Percentiles rank a stretch among this genome's conserved stretches.
phyloP scores from a whole-genome alignment of 2,797 vertebrate genomes.

The Taenioides sp. region DNA sequence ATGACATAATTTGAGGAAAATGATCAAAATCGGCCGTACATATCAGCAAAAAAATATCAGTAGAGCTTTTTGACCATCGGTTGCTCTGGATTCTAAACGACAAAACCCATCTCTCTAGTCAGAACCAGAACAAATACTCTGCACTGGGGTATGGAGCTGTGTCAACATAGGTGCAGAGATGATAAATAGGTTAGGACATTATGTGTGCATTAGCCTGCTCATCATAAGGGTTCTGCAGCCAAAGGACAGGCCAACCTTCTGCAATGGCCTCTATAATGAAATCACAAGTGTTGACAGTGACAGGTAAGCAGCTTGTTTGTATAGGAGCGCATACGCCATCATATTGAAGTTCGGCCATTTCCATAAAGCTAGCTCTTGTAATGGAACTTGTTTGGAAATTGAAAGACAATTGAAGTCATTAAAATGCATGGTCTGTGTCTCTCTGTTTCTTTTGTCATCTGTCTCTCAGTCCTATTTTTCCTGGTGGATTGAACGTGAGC shows the following conservation, averaged over 20 bases:
- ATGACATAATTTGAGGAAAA: no score
- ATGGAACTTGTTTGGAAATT: constrained; percentile 26
- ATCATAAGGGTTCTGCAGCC: constrained; percentile 1
- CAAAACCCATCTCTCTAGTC: no score
- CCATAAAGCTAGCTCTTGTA: constrained; percentile 11
- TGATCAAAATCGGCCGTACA: no score
- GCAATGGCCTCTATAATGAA: constrained; percentile 24
- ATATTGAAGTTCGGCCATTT: constrained; percentile 2
- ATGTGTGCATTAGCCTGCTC: constrained; percentile 17
- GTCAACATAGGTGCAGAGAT: constrained; percentile 12
- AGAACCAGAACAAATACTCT: background rate
- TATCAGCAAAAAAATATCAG: no score
- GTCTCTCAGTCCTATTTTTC: constrained; percentile 12
- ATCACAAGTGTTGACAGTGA: background rate
- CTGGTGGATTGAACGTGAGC: constrained; percentile 20
- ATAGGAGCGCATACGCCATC: background rate
- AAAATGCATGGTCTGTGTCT: constrained; percentile 26
- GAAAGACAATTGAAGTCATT: constrained; percentile 13
- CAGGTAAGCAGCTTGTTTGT: background rate
- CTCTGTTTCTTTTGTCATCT: constrained; percentile 2
- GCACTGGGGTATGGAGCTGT: constrained; percentile 11
- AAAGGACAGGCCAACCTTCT: background rate
- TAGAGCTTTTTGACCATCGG: no score
- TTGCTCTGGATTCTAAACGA: no score
- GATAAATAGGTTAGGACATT: constrained; percentile 14